Evolutionary conservation across 1,140 invertebrate species (phyloP), one percentile per base, ranked within the genome.

Genomic region (Drosophila rhopaloa): DNA sequence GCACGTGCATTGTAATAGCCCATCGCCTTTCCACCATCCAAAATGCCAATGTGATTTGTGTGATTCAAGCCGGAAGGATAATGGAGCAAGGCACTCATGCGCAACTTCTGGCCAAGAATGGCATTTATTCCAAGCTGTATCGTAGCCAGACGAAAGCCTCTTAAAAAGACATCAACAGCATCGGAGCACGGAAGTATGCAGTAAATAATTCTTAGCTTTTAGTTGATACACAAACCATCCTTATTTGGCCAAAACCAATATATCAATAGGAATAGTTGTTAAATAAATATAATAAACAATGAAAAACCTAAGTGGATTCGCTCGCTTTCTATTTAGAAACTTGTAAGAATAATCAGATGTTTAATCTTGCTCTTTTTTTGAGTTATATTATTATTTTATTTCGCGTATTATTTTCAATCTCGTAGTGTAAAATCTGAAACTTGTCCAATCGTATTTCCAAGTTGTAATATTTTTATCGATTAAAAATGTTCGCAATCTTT

Each of bases 61-160:
- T 98, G 1, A 93, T 98, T 5, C 95, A 97, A 73, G 95, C 95
- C 81, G 96, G 96, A 4, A 91, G 92, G 19, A 95, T 98, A 50
- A 95, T 95, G 11, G 97, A 98, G 93, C 94, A 95, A 91, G 97
- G 97, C 27, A 96, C 95, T 4, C 97, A 98, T 92, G 93, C 95
- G 0, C 95, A 98, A 90, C 93, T 98, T 10, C 93, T 98, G 29
- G 93, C 93, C 6, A 94, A 94, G 60, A 94, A 95, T 83, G 97
- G 97, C 8, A 93, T 96, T 0, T 98, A 98, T 93, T 95, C 96
- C 92, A 94, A 95, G 77, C 92, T 98, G 57, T 93, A 95, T 91
- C 88, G 91, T 53, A 88, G 81, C 53, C 93, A 93, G 65, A 82
- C 91, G 10, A 91, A 91, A 59, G 79, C 50, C 16, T 85, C 79